phyloP scores from a whole-genome alignment of 2,797 vertebrate genomes.

The Acrossocheilus wenchowensis region DNA sequence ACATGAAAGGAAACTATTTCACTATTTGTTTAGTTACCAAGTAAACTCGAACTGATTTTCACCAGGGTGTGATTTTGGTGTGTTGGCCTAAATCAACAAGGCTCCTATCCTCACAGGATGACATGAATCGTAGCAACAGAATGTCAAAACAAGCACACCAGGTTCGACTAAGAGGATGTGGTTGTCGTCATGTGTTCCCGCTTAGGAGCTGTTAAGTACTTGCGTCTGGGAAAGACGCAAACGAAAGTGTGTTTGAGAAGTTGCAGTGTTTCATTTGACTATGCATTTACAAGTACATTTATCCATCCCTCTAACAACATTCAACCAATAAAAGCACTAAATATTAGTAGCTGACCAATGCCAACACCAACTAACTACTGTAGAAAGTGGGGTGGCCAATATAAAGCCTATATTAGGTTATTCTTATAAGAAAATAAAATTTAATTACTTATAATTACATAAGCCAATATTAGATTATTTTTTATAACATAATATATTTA shows the following conservation, averaged over 20 bases:
- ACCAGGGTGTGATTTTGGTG: constrained; percentile 21
- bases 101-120: constrained; percentile 21
- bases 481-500: not conserved
- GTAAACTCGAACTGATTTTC: constrained; percentile 41
- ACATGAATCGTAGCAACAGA: constrained; percentile 38
- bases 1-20: constrained; percentile 37
- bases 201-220: constrained; percentile 4
- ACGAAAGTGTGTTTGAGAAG: constrained; percentile 1
- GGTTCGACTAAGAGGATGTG: not conserved
- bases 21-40: constrained; percentile 31
- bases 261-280: not conserved
- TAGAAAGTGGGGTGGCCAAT: not conserved
- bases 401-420: not conserved
- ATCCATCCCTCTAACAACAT: not conserved
- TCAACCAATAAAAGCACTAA: not conserved
- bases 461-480: not conserved
- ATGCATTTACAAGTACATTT: not conserved
- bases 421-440: not conserved
- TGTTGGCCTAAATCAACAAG: constrained; percentile 8
- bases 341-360: not conserved
- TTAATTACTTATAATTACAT: not conserved
- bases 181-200: constrained; percentile 10
- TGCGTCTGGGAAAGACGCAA: not conserved
- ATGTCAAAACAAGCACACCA: constrained; percentile 47
- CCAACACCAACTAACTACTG: not conserved